Conservation (phyloP, 2,113 vertebrate genomes). For the Sapayoa aenigma region DNA sequence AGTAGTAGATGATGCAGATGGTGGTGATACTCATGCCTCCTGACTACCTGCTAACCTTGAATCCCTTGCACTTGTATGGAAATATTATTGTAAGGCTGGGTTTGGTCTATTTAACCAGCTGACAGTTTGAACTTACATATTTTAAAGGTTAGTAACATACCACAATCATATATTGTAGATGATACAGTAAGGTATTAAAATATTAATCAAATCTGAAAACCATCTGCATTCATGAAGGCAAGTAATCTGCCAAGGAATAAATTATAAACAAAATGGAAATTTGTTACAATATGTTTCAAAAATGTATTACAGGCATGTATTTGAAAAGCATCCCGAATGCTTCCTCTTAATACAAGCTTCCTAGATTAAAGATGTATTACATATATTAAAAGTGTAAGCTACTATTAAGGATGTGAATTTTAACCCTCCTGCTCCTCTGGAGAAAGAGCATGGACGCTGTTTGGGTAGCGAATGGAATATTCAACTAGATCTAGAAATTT, state of each 20-base stretch:
- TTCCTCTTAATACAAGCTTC: background rate
- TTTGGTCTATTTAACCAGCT: background rate
- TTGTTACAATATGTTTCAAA: conserved; percentile 1
- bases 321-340: background rate
- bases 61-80: background rate
- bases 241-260: background rate
- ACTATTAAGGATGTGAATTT: background rate
- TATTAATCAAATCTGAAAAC: conserved; percentile 37
- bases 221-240: background rate
- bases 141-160: background rate
- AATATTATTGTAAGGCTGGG: background rate
- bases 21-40: background rate
- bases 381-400: background rate
- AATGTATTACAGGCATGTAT: background rate
- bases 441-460: background rate
- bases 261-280: conserved; percentile 39
- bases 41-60: background rate
- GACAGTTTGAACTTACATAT: background rate
- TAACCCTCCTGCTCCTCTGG: background rate
- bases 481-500: background rate
- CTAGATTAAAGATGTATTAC: background rate
- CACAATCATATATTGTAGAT: background rate
- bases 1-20: background rate
- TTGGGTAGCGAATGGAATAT: background rate
- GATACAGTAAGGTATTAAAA: background rate